Base-by-base conservation (phyloP, 2,113 vertebrate species). In the Scytalopus superciliaris region DNA sequence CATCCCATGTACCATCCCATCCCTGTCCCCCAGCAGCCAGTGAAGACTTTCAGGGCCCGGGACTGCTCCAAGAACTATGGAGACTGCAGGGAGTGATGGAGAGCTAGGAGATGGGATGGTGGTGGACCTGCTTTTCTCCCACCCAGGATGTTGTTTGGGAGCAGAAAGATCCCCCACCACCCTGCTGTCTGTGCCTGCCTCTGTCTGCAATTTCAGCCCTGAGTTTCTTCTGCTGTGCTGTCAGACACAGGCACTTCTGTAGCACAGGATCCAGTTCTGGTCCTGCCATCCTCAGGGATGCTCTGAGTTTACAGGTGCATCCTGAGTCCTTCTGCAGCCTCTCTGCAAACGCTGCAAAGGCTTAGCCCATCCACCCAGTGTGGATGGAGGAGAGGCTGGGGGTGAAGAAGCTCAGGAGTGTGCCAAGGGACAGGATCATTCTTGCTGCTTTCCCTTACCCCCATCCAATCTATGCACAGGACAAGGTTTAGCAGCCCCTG, bases 271-370 rank as follows among this genome's bases (percentile, higher is more conserved):
- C n/a, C 67, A 15, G 19, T 35, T 60, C 63, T 1, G 2, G 14
- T 76, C 18, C 28, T 0, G 0, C 39, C 0, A 0, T 60, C 31
- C 39, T 74, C 56, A 47, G 56, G 15, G 76, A 45, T 92, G 59
- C 47, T 64, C 70, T 40, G 69, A 74, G 12, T 69, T 57, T 69
- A 49, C 40, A 40, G 5, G 7, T 49, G 40, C 22, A 45, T 73
- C 24, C 79, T 2, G 6, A 90, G 22, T 25, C 31, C 55, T 49
- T 47, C 37, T 74, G 13, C 55, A 87, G 37, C 68, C n/a, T 57
- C 55, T 73, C 56, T 4, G 3, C 49, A 62, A 76, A 66, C 0
- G 1, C 47, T 0, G 1, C 1, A 4, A 79, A 68, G 12, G 7
- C 23, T 81, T 66, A 83, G 30, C 30, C 23, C 31, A 50, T 73